A percentile compares a stretch with the other conserved stretches of the same genome.
phyloP scores from a whole-genome alignment of 2,113 vertebrate genomes.

The Erpornis zantholeuca region DNA sequence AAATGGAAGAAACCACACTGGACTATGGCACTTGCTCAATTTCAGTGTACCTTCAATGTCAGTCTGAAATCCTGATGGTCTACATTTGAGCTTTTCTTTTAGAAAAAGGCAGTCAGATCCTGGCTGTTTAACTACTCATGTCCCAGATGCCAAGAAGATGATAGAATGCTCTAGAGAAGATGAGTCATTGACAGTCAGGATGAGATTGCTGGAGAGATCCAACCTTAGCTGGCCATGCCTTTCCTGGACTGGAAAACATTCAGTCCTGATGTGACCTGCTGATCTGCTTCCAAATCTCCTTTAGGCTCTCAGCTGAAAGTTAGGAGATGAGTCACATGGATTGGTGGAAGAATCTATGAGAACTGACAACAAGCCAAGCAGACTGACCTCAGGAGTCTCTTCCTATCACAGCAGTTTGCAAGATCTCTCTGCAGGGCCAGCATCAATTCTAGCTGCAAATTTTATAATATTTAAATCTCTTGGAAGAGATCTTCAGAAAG shows the following conservation, averaged over 20 bases:
- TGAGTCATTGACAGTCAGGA: neutral
- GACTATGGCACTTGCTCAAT: neutral
- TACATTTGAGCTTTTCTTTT: neutral
- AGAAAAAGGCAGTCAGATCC: neutral
- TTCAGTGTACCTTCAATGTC: neutral
- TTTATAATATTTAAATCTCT: neutral
- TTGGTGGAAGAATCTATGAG: neutral
- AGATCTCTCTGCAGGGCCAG: neutral
- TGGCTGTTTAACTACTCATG: neutral
- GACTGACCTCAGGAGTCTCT: neutral
- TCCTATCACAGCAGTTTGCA: neutral
- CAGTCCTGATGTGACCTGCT: conserved; percentile 21
- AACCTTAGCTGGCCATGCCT: neutral
- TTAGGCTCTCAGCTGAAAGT: neutral
- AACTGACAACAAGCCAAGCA: neutral
- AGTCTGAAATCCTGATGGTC: neutral
- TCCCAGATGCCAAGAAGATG: neutral
- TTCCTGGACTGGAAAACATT: conserved; percentile 3
- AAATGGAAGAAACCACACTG: neutral
- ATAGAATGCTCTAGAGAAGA: neutral
- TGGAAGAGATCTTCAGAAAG: neutral
- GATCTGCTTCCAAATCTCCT: neutral
- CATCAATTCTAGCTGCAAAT: neutral
- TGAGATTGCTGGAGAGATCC: neutral
- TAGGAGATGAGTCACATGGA: neutral